Conservation (phyloP, 2,888 invertebrate species). For the Ditylenchus weischeri region DNA sequence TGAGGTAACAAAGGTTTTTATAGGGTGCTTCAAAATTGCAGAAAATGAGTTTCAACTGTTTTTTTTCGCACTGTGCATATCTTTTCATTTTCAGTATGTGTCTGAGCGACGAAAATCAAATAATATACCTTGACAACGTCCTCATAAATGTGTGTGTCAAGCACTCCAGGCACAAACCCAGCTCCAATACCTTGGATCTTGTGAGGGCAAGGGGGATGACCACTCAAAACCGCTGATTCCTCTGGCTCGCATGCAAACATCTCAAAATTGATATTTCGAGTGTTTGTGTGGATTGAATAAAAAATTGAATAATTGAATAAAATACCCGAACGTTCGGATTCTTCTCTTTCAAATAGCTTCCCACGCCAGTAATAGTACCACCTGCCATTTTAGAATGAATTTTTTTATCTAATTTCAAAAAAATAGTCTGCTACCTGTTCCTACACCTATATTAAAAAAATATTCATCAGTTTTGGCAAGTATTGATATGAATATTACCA, state of each 20-base stretch:
- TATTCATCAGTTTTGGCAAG: too few relatives aligned
- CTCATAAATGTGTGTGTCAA: conserved; percentile 47
- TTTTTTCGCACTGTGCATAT: too few relatives aligned
- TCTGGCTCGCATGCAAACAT: conserved; percentile 55
- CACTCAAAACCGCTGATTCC: conserved; percentile 50
- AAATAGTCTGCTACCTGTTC: conserved; percentile 35
- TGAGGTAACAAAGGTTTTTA: too few relatives aligned
- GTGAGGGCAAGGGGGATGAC: conserved; percentile 48
- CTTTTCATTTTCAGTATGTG: too few relatives aligned
- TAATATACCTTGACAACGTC: conserved; percentile 47
- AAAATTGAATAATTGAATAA: not conserved
- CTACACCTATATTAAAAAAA: conserved; percentile 34
- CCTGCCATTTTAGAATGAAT: not conserved
- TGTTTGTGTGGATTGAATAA: not conserved
- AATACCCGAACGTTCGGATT: conserved; percentile 45
- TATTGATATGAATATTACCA: conserved; percentile 14
- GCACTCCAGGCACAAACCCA: conserved; percentile 50
- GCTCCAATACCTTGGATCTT: conserved; percentile 57
- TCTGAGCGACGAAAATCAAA: conserved; percentile 40
- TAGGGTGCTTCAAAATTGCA: too few relatives aligned
- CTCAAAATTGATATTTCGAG: conserved; percentile 19
- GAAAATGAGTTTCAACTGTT: too few relatives aligned
- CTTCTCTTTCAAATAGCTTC: conserved; percentile 45
- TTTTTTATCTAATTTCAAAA: not conserved
- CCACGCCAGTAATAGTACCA: conserved; percentile 55